Evolutionary conservation across 2,113 vertebrate species (phyloP), one percentile per base, ranked within the genome.

Genomic region (Todiramphus chloris): DNA sequence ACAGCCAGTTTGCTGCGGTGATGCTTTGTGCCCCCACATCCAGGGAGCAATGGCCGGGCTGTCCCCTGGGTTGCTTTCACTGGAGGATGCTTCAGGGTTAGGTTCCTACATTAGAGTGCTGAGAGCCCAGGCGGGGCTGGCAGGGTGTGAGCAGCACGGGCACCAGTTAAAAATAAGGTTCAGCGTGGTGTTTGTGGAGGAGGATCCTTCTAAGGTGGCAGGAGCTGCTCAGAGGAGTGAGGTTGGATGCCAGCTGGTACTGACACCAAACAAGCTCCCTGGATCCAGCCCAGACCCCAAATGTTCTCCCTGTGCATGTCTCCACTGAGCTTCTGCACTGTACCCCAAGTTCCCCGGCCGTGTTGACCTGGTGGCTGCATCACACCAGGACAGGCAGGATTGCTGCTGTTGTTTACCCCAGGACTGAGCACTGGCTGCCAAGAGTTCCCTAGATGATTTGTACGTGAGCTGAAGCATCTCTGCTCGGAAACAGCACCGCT

Each of bases 301-400:
- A 6, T 41, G 6, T 53, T 21, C 35, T 75, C 66, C 24, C 5
- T 21, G 20, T 24, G 16, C 17, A 11, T 5, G 2, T 56, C 43
- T 46, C 46, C 44, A 37, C 24, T 0, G 1, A 31, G 33, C 30
- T 64, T 41, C 23, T 0, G 1, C 10, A 0, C 46, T 27, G 20
- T 9, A 25, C 9, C 31, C 17, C 2, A 4, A 23, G 39, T n/a
- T 80, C 53, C 53, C 33, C 1, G 6, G 17, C 80, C 48, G 33
- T 10, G 7, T 16, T 30, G 1, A 10, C 37, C 66, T 67, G 74
- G 43, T 2, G 5, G 18, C 76, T 48, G 33, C 10, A 7, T 27
- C 37, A 1, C 2, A 1, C 43, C 1, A 4, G 53, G 62, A 31
- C 23, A 31, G 80, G 28, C 3, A 3, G 46, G 25, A 79, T 12